Base-by-base conservation (phyloP, 2,797 vertebrate species). In the Lepilemur ruficaudatus region DNA sequence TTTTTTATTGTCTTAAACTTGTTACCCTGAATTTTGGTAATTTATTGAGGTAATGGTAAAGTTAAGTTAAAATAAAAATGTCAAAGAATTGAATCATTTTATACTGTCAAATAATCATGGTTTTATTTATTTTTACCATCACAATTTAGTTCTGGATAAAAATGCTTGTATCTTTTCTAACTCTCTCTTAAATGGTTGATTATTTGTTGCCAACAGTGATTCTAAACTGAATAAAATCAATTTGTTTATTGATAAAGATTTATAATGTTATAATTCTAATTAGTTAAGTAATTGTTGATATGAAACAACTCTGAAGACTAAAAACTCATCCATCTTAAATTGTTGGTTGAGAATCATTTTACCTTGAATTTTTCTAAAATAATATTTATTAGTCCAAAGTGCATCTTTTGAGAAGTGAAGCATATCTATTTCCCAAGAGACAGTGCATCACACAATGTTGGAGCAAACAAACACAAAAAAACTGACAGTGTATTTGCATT, bases 401-500 rank as follows among this genome's bases (percentile, higher is more conserved):
- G 72, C 82, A 55, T 59, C 20, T 89, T 96, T 85, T 80, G 75
- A 95, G 48, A 78, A 88, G 22, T 93, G 81, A 96, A 88, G 8
- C 23, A 88, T 7, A 35, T 73, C 12, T 87, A 89, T 41, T 91
- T 85, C 93, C 93, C 76, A 70, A 78, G 93, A 70, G 93, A 84
- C 0, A 10, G 30, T 23, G 41, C 12, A 79, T 78, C 73, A 93
- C 41, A 94, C 1, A 38, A 38, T 7, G 22, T 57, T 63, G 59
- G n/a, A 86, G 28, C 35, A 91, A 94, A 85, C 70, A 96, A 30
- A 92, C 79, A 84, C 15, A 69, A 32, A 72, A 89, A 94, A 46
- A 22, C 57, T 94, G 86, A 76, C 73, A 93, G 28, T 43, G 18
- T 82, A 63, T 93, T 97, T 93, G 92, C 70, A 80, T 84, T 80